These are phyloP conservation scores for Microhierax caerulescens DNA, from an alignment of 2,797 vertebrate genomes.

Conservation along the genomic window DNA sequence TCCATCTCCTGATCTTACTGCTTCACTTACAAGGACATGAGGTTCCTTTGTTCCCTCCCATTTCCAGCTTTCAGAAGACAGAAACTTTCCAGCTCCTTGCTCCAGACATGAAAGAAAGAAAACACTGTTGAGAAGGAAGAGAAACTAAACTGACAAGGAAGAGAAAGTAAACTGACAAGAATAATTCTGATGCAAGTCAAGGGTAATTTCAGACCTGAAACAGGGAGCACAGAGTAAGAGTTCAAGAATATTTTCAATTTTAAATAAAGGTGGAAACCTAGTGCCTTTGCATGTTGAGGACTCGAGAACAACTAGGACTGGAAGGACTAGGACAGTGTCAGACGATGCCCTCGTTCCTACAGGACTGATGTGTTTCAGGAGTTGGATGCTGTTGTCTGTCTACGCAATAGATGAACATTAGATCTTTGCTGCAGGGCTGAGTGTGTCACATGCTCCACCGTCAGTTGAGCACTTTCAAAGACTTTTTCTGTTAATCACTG, in stretches of 20 bases:
- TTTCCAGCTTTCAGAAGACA: neutral
- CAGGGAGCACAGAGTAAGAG: neutral
- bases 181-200: neutral
- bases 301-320: neutral
- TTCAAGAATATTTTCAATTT: neutral
- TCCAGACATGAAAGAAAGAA: neutral
- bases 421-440: neutral
- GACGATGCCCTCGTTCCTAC: neutral
- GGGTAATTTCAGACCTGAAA: neutral
- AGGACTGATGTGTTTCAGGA: neutral
- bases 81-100: neutral
- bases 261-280: neutral
- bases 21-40: neutral
- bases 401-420: neutral
- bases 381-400: neutral
- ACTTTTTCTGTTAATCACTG: neutral
- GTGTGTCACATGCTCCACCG: neutral
- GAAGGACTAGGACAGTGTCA: neutral
- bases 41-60: neutral
- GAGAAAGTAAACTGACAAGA: neutral
- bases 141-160: neutral
- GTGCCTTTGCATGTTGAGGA: neutral
- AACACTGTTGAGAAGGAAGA: neutral
- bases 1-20: neutral
- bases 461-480: neutral